Evolutionary conservation across 2,113 vertebrate genomes (phyloP).

Genomic region (Colaptes auratus): DNA sequence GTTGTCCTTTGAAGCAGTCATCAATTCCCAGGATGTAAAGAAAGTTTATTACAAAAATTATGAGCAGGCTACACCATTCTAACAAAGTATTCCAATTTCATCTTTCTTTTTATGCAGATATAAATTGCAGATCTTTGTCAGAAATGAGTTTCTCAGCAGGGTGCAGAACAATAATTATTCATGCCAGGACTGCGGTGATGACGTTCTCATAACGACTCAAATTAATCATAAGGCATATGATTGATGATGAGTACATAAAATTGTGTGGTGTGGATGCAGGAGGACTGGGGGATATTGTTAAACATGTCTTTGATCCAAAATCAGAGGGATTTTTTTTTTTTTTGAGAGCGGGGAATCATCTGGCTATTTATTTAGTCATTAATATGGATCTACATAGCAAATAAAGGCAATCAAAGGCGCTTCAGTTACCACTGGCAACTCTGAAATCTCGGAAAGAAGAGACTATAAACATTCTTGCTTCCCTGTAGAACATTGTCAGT

Average conservation of each 20-base stretch:
- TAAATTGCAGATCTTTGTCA: constrained; percentile 62
- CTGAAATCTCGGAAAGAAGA: neutral
- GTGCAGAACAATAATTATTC: constrained; percentile 64
- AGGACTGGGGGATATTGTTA: constrained; percentile 57
- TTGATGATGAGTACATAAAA: constrained; percentile 50
- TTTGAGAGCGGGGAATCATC: constrained; percentile 42
- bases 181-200: constrained; percentile 42
- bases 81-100: constrained; percentile 24
- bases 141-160: constrained; percentile 53
- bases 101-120: constrained; percentile 52
- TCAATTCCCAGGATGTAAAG: neutral
- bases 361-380: constrained; percentile 35
- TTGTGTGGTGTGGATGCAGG: constrained; percentile 41
- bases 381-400: constrained; percentile 3
- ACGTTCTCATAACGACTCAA: constrained; percentile 68
- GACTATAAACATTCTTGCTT: neutral
- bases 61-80: neutral
- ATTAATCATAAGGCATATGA: constrained; percentile 64
- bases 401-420: constrained; percentile 15
- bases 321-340: constrained; percentile 44
- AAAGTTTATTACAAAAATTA: neutral
- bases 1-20: neutral
- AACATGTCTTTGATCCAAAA: constrained; percentile 66
- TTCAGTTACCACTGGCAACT: constrained; percentile 22
- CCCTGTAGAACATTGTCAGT: neutral